These are phyloP conservation scores for Agriopis marginaria DNA, from an alignment of 2,888 invertebrate species.

Conservation along the genomic window DNA sequence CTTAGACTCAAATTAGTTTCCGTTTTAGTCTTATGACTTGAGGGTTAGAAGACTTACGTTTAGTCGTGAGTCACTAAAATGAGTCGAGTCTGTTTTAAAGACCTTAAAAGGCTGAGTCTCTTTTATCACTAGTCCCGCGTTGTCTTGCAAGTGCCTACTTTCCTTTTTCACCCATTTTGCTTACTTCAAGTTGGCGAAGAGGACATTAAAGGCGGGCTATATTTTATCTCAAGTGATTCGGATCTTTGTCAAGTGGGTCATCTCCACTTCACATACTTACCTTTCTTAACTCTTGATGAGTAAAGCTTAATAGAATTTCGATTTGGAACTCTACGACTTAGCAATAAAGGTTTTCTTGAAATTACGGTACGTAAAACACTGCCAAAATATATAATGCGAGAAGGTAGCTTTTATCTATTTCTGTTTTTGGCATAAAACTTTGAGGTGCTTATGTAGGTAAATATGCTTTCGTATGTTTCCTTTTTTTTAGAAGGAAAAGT, in stretches of 20 bases:
- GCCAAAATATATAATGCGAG: background rate
- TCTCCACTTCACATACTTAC: conserved; percentile 27
- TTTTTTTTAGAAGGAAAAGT: background rate
- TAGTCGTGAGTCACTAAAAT: too few species aligned
- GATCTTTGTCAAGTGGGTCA: conserved; percentile 23
- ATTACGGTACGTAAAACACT: background rate
- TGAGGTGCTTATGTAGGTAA: background rate
- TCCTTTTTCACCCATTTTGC: conserved; percentile 6
- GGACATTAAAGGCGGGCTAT: conserved; percentile 14
- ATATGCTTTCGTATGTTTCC: background rate
- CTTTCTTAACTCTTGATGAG: conserved; percentile 15
- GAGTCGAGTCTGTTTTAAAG: too few species aligned
- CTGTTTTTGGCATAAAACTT: background rate
- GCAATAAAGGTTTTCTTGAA: background rate
- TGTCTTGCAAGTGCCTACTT: background rate
- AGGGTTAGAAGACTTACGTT: too few species aligned
- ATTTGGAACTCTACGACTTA: background rate
- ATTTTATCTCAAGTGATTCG: conserved; percentile 24
- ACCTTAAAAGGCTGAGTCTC: too few species aligned
- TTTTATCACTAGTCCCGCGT: background rate
- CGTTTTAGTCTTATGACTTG: too few species aligned
- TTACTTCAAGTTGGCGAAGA: conserved; percentile 4
- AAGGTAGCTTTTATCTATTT: background rate
- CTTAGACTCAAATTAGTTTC: too few species aligned
- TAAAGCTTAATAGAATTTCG: background rate